Percentiles rank a stretch among this genome's conserved stretches.
Conservation (phyloP, 2,888 invertebrate genomes). For the Epinotia demarniana region DNA sequence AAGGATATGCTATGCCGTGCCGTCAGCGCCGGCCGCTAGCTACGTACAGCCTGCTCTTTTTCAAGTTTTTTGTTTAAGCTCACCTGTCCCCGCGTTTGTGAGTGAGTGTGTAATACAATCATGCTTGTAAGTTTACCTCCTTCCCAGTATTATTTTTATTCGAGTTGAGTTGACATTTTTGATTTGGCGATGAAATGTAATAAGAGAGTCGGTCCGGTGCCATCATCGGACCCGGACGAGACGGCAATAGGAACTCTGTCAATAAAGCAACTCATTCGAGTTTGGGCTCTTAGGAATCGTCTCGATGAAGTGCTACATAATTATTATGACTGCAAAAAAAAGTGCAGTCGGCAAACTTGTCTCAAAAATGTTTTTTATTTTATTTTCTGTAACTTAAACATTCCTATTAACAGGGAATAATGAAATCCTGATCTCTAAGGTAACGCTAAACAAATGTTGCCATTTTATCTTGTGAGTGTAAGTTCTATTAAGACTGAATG, state of each 20-base stretch:
- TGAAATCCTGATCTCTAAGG: conserved; percentile 14
- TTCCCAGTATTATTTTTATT: neutral
- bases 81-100: too few species aligned
- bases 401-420: neutral
- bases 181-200: too few species aligned
- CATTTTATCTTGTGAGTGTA: conserved; percentile 20
- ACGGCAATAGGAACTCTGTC: neutral
- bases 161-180: neutral
- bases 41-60: too few species aligned
- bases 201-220: too few species aligned
- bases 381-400: neutral
- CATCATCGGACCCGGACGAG: too few species aligned
- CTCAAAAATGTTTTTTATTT: neutral
- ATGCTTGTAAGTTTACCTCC: neutral
- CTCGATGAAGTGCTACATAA: neutral
- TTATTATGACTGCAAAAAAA: neutral
- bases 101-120: neutral
- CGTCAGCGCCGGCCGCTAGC: too few species aligned
- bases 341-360: too few species aligned
- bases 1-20: too few species aligned
- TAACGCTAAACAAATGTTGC: conserved; percentile 1
- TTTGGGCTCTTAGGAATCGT: neutral
- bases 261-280: neutral
- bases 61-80: too few species aligned
- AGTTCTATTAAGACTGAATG: conserved; percentile 29